phyloP scores from a whole-genome alignment of 2,888 invertebrate genomes.

The Hemaris fuciformis region DNA sequence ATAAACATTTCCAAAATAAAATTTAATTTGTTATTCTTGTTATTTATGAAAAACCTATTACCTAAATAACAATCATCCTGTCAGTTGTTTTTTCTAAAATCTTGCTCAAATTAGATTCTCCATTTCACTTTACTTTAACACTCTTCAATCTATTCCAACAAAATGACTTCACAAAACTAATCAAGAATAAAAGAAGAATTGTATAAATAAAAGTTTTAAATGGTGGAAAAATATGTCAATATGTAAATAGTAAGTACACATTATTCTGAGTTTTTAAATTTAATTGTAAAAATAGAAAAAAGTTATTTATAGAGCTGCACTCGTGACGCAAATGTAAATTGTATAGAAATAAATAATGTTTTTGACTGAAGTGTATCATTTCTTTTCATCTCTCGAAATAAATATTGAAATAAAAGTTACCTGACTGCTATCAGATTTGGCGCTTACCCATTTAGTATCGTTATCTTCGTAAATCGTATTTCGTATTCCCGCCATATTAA shows the following conservation, averaged over 20 bases:
- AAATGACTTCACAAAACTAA: slow-evolving; percentile 14
- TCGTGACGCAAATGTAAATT: slow-evolving; percentile 66
- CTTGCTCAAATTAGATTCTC: slow-evolving; percentile 24
- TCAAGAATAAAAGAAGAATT: slow-evolving; percentile 13
- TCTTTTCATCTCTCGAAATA: slow-evolving; percentile 23
- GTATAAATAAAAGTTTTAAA: slow-evolving; percentile 18
- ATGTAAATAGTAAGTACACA: slow-evolving; percentile 52
- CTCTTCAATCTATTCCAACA: slow-evolving; percentile 13
- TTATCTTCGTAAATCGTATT: background rate
- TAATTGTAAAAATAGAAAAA: slow-evolving; percentile 29
- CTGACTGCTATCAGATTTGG: too few relatives aligned
- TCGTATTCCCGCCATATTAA: background rate
- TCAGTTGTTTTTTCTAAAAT: slow-evolving; percentile 16
- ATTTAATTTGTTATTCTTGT: background rate
- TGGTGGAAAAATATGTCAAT: slow-evolving; percentile 40
- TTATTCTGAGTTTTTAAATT: slow-evolving; percentile 28
- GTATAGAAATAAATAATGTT: slow-evolving; percentile 75
- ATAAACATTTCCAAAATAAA: background rate
- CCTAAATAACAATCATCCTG: background rate
- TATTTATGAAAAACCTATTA: background rate
- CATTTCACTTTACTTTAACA: slow-evolving; percentile 15
- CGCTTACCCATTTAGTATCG: background rate
- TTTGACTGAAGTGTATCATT: slow-evolving; percentile 53
- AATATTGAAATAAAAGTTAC: background rate
- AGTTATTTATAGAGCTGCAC: slow-evolving; percentile 62